Conservation (phyloP, 2,888 invertebrate species). For the Cerceris ruficornis region DNA sequence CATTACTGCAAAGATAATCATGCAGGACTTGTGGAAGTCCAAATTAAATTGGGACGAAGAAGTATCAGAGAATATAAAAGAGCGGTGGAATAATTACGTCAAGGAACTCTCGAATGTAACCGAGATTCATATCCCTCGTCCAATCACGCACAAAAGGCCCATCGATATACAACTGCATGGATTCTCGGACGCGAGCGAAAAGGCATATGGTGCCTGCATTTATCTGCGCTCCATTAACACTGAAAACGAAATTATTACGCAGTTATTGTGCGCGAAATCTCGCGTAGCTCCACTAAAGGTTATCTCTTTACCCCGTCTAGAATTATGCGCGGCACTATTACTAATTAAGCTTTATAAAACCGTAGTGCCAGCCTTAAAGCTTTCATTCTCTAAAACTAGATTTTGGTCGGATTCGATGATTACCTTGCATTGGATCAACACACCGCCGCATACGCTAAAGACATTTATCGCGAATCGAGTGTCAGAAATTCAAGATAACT, state of each 20-base stretch:
- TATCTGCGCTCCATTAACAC: no score
- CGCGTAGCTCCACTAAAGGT: conserved; percentile 1
- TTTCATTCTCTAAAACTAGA: background rate
- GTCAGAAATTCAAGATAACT: conserved; percentile 19
- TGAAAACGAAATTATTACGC: background rate
- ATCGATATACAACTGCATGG: no score
- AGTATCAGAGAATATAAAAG: no score
- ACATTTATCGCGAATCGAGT: conserved; percentile 33
- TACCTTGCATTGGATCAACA: conserved; percentile 37
- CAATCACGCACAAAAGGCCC: no score
- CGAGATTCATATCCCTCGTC: no score
- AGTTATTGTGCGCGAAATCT: conserved; percentile 6
- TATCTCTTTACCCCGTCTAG: background rate
- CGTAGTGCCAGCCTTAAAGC: background rate
- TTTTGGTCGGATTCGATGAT: conserved; percentile 27
- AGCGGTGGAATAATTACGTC: no score
- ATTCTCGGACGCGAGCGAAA: no score
- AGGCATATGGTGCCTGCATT: no score
- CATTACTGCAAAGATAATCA: background rate
- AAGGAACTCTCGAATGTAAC: no score
- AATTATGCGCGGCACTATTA: conserved; percentile 5
- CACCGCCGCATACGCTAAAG: conserved; percentile 14
- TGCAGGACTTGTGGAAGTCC: background rate
- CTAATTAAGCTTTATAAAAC: background rate
- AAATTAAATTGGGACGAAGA: background rate